Percentiles rank a stretch among this genome's conserved stretches.
Conservation (phyloP, 1,140 invertebrate genomes). For the Frieseomelitta varia region DNA sequence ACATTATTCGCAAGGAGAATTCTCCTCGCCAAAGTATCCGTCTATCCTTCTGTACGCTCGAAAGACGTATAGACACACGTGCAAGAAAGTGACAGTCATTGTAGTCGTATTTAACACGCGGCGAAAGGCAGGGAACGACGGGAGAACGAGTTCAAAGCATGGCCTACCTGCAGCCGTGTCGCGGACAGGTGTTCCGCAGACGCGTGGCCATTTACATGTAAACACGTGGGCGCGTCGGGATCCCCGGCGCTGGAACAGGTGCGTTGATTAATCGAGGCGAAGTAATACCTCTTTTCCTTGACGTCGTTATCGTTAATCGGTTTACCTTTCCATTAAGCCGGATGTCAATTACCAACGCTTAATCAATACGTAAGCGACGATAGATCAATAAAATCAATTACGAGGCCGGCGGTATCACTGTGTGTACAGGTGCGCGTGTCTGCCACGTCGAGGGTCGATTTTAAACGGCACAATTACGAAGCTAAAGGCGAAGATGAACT, state of each 20-base stretch:
- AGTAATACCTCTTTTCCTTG: constrained; percentile 47
- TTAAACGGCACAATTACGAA: constrained; percentile 11
- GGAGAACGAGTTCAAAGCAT: constrained; percentile 35
- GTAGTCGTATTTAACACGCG: not conserved
- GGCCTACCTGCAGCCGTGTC: not conserved
- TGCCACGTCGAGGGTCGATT: not conserved
- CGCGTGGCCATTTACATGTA: constrained; percentile 35
- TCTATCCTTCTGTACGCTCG: not conserved
- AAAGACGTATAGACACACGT: not conserved
- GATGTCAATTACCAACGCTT: constrained; percentile 46
- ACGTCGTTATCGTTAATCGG: constrained; percentile 52
- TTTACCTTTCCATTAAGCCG: constrained; percentile 49
- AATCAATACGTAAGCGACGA: constrained; percentile 41
- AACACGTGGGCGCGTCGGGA: constrained; percentile 36
- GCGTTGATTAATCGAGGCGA: constrained; percentile 53
- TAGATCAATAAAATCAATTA: constrained; percentile 47
- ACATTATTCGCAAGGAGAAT: not conserved
- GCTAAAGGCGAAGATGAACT: not conserved
- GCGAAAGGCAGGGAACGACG: not conserved
- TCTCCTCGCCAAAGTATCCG: not conserved
- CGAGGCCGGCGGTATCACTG: constrained; percentile 3
- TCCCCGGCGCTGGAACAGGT: constrained; percentile 38
- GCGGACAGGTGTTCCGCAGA: constrained; percentile 31
- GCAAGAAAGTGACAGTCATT: not conserved
- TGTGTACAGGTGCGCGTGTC: constrained; percentile 28